These are phyloP conservation scores for Chrysopilus asiliformis DNA, from an alignment of 2,888 invertebrate genomes.

Conservation along the genomic window DNA sequence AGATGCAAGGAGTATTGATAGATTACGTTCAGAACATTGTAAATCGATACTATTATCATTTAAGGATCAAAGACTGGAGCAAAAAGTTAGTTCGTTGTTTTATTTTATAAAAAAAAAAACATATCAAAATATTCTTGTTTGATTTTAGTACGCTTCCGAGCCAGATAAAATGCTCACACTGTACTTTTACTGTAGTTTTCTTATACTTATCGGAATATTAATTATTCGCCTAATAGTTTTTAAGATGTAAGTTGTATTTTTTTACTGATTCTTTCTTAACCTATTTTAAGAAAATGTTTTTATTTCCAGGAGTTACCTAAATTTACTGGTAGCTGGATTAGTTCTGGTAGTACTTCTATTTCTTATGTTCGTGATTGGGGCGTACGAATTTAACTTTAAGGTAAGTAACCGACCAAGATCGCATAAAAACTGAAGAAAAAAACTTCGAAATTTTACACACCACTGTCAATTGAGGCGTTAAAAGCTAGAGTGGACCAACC, in stretches of 20 bases:
- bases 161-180: constrained; percentile 75
- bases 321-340: constrained; percentile 21
- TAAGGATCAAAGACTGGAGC: constrained; percentile 63
- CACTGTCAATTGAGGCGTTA: no score
- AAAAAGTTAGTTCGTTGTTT: constrained; percentile 52
- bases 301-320: constrained; percentile 19
- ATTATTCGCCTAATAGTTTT: constrained; percentile 54
- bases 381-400: constrained; percentile 45
- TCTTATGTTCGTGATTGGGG: constrained; percentile 30
- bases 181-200: constrained; percentile 70
- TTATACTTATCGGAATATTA: constrained; percentile 56
- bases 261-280: not conserved
- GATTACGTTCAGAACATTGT: constrained; percentile 79
- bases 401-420: constrained; percentile 37
- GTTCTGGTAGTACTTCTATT: constrained; percentile 24
- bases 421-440: no score
- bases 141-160: constrained; percentile 63
- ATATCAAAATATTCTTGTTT: constrained; percentile 7
- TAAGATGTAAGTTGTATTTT: constrained; percentile 47
- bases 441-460: no score
- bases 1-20: constrained; percentile 86
- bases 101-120: no score
- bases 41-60: constrained; percentile 73
- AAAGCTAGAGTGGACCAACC: no score
- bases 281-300: constrained; percentile 5